Conservation (phyloP, 1,140 invertebrate genomes). For the Drosophila eugracilis region DNA sequence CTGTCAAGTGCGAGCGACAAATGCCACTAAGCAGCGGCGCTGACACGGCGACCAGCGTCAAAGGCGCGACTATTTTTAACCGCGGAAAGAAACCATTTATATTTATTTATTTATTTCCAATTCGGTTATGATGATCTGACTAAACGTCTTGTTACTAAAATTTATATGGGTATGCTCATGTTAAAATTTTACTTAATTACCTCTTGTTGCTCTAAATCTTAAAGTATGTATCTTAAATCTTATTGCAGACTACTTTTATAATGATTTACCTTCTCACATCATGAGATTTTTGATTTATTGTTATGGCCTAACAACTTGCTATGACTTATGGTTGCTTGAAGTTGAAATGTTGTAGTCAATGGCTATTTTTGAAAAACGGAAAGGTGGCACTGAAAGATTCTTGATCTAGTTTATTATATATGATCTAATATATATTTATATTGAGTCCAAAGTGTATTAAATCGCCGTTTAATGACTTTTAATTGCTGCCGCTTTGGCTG, state of each 20-base stretch:
- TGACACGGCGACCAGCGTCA: slow-evolving; percentile 38
- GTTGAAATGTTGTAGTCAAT: slow-evolving; percentile 2
- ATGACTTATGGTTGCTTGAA: slow-evolving; percentile 10
- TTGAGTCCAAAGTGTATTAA: slow-evolving; percentile 1
- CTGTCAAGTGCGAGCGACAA: slow-evolving; percentile 75
- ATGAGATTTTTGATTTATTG: slow-evolving; percentile 8
- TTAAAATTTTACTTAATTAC: not conserved
- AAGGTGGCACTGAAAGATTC: not conserved
- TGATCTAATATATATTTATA: not conserved
- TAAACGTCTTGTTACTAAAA: slow-evolving; percentile 18
- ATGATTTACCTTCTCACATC: not conserved
- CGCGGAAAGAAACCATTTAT: slow-evolving; percentile 76
- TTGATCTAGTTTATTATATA: not conserved
- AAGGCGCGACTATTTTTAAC: slow-evolving; percentile 71
- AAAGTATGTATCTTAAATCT: not conserved
- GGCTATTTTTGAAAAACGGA: slow-evolving; percentile 5
- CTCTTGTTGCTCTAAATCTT: not conserved
- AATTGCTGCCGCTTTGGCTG: slow-evolving; percentile 26
- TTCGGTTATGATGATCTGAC: slow-evolving; percentile 29
- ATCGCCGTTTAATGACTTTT: not conserved
- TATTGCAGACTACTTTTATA: too few relatives aligned
- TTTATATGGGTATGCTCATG: too few relatives aligned
- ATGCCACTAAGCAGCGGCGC: slow-evolving; percentile 73
- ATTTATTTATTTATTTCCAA: slow-evolving; percentile 46
- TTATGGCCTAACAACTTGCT: not conserved